These are phyloP conservation scores for Aldabrachelys gigantea DNA, from an alignment of 2,113 vertebrate genomes.

Conservation along the genomic window DNA sequence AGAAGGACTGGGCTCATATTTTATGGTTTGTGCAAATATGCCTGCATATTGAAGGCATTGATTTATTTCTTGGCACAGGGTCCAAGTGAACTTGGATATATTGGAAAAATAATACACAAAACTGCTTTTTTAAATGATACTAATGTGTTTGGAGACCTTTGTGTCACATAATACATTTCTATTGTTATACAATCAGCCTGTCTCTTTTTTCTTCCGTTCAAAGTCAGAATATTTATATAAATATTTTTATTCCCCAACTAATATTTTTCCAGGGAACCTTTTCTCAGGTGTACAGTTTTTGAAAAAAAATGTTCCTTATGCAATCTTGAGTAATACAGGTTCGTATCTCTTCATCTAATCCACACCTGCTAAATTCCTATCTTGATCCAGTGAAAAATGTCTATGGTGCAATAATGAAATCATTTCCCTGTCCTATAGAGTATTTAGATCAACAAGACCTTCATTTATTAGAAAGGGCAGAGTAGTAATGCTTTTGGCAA, in stretches of 20 bases:
- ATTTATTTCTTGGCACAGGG: constrained; percentile 64
- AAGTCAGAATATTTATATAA: neutral
- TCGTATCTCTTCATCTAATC: constrained; percentile 35
- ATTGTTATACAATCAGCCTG: constrained; percentile 57
- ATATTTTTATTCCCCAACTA: neutral
- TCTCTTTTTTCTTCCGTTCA: neutral
- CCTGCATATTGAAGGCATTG: constrained; percentile 57
- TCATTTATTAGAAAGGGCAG: constrained; percentile 78
- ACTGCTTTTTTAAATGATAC: constrained; percentile 70
- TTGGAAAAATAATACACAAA: constrained; percentile 70
- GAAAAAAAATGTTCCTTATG: neutral
- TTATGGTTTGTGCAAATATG: constrained; percentile 55
- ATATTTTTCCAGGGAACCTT: neutral
- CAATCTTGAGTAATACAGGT: neutral
- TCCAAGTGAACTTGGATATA: constrained; percentile 65
- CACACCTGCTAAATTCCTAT: constrained; percentile 12
- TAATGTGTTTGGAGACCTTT: constrained; percentile 71
- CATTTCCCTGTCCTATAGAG: constrained; percentile 67
- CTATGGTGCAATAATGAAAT: constrained; percentile 63
- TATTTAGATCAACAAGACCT: constrained; percentile 78
- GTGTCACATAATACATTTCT: constrained; percentile 24
- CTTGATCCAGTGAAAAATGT: constrained; percentile 32
- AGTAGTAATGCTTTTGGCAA: constrained; percentile 76
- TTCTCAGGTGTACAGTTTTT: neutral
- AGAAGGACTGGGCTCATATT: constrained; percentile 64